Conservation (phyloP, 2,113 vertebrate genomes). For the Amia ocellicauda region DNA sequence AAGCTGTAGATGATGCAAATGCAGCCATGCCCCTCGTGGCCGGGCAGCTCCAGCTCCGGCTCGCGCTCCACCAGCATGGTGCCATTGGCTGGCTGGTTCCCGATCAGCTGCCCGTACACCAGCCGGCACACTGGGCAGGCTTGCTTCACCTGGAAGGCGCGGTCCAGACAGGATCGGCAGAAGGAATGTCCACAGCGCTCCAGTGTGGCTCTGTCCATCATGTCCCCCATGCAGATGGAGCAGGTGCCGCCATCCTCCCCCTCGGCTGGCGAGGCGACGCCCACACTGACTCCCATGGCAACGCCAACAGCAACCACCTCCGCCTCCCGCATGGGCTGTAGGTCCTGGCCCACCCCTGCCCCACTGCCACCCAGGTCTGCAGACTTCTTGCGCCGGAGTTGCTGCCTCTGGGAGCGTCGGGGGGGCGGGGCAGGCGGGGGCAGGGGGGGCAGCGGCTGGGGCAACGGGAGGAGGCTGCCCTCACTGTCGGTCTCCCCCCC, state of each 20-base stretch:
- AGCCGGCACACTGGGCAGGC: constrained; percentile 90
- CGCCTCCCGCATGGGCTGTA: constrained; percentile 45
- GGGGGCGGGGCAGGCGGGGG: constrained; percentile 59
- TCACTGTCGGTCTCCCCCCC: constrained; percentile 55
- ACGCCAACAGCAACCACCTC: constrained; percentile 41
- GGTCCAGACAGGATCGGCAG: constrained; percentile 84
- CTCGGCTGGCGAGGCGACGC: constrained; percentile 40
- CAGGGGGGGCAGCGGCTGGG: constrained; percentile 57
- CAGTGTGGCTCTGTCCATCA: constrained; percentile 81
- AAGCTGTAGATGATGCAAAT: constrained; percentile 96
- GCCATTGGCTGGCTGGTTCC: constrained; percentile 90
- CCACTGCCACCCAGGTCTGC: constrained; percentile 63
- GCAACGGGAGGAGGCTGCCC: constrained; percentile 60
- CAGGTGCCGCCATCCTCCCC: constrained; percentile 75
- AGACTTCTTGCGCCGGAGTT: constrained; percentile 65
- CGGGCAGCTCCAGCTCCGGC: constrained; percentile 78
- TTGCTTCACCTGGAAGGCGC: constrained; percentile 87
- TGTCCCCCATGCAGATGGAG: constrained; percentile 91
- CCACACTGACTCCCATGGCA: neutral
- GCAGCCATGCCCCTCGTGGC: constrained; percentile 88
- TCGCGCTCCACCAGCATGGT: constrained; percentile 89
- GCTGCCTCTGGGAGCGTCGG: constrained; percentile 67
- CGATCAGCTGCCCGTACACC: constrained; percentile 87
- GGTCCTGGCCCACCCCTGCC: constrained; percentile 49
- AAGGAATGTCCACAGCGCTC: constrained; percentile 88